phyloP scores from a whole-genome alignment of 2,113 vertebrate species.

The Panurus biarmicus region DNA sequence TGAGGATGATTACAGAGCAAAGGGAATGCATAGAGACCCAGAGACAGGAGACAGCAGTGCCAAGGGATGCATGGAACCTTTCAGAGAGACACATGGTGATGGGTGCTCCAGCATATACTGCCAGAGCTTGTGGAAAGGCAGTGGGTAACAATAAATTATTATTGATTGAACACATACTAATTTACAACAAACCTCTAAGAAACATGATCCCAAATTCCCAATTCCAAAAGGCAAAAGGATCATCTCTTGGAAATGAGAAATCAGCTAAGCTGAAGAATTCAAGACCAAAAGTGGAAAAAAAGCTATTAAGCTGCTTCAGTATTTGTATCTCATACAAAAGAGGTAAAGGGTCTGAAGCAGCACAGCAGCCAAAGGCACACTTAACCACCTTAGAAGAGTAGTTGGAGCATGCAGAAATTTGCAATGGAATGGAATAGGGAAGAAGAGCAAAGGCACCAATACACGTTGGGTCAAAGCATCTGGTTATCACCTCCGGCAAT shows the following conservation, averaged over 20 bases:
- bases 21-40: not conserved
- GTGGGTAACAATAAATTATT: not conserved
- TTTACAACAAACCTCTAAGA: not conserved
- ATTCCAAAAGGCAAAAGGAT: not conserved
- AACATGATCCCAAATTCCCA: not conserved
- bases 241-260: not conserved
- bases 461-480: not conserved
- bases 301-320: not conserved
- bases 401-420: not conserved
- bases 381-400: not conserved
- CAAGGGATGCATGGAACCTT: rapidly evolving
- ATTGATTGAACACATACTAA: not conserved
- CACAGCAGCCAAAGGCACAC: not conserved
- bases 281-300: not conserved
- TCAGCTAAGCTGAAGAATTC: not conserved
- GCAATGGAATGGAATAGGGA: not conserved
- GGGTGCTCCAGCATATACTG: not conserved
- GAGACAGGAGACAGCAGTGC: not conserved
- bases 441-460: not conserved
- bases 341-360: not conserved
- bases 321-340: not conserved
- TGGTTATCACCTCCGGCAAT: not conserved
- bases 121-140: not conserved
- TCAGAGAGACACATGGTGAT: rapidly evolving
- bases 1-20: not conserved